Evolutionary conservation across 2,113 vertebrate genomes (phyloP).

Genomic region (Coracopsis vasa): DNA sequence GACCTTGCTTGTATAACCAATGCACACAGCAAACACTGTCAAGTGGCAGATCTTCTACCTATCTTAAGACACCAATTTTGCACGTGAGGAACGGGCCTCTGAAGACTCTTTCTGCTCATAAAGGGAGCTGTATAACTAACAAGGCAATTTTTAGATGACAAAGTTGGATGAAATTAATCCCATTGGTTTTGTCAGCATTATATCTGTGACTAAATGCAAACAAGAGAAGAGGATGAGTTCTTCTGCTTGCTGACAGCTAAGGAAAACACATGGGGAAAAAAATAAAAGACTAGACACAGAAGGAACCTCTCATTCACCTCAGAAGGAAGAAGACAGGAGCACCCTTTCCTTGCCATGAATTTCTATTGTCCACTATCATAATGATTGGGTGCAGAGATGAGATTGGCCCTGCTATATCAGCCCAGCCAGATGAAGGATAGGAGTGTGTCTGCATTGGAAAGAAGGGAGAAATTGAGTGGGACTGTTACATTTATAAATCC

Average conservation of each 20-base stretch:
- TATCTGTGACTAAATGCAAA: not conserved
- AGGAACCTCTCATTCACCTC: slow-evolving; percentile 19
- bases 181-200: not conserved
- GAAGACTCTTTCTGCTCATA: not conserved
- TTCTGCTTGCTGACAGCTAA: not conserved
- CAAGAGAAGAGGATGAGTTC: not conserved
- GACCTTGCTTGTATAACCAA: not conserved
- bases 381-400: slow-evolving; percentile 29
- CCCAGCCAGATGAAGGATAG: not conserved
- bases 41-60: not conserved
- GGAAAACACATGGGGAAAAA: not conserved
- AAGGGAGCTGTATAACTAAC: not conserved
- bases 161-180: not conserved
- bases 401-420: slow-evolving; percentile 24
- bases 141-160: not conserved
- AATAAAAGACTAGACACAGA: not conserved
- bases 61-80: not conserved
- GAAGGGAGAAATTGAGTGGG: not conserved
- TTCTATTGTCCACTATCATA: not conserved
- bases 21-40: not conserved
- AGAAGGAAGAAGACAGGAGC: slow-evolving; percentile 4
- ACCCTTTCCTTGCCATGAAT: not conserved
- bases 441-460: not conserved
- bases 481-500: not conserved
- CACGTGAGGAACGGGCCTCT: not conserved